Conservation (phyloP, 2,797 vertebrate species). For the Eleutherodactylus coqui region DNA sequence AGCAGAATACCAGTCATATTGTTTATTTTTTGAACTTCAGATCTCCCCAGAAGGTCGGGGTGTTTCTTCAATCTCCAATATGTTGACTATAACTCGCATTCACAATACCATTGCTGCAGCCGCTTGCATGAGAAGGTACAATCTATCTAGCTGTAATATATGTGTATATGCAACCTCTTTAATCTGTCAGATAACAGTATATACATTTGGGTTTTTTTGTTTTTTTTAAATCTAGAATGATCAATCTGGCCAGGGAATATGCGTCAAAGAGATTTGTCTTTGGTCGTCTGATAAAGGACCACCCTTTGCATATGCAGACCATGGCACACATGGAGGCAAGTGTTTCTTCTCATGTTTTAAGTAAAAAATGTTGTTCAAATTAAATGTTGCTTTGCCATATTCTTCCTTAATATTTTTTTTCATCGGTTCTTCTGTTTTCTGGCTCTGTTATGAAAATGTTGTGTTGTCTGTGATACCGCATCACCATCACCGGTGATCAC, state of each 20-base stretch:
- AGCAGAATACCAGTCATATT: not conserved
- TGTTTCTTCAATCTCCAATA: constrained; percentile 83
- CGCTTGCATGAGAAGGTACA: constrained; percentile 86
- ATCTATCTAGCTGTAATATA: not conserved
- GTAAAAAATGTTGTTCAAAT: not conserved
- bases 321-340: constrained; percentile 85
- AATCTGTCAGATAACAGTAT: not conserved
- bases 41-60: constrained; percentile 85
- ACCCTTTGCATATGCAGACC: constrained; percentile 83
- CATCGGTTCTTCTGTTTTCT: too few species aligned
- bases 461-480: too few species aligned
- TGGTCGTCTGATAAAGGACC: constrained; percentile 84
- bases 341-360: not conserved
- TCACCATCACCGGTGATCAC: too few species aligned
- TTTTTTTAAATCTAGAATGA: constrained; percentile 70
- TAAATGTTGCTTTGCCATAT: too few species aligned
- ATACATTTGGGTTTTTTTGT: too few species aligned
- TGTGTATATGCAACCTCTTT: not conserved
- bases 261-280: constrained; percentile 80
- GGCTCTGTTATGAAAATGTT: too few species aligned
- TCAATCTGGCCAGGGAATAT: constrained; percentile 82
- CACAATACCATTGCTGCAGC: constrained; percentile 82
- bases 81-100: constrained; percentile 86
- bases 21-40: constrained; percentile 66
- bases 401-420: too few species aligned